Conservation (phyloP, 2,113 vertebrate genomes). For the Isichthys henryi region DNA sequence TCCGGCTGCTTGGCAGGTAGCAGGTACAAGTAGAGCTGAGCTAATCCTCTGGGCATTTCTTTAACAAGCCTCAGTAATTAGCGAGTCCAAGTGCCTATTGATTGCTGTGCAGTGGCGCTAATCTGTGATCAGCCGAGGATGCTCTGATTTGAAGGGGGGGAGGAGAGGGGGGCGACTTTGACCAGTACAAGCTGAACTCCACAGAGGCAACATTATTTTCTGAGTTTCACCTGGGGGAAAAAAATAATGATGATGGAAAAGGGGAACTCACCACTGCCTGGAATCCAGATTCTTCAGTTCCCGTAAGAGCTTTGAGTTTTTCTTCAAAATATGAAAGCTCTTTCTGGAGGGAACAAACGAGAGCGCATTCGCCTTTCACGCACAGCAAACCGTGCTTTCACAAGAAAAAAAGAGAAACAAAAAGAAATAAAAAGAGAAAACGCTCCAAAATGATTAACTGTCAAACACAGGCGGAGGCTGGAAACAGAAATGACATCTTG, state of each 20-base stretch:
- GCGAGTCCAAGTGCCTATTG: constrained; percentile 47
- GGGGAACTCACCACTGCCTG: constrained; percentile 80
- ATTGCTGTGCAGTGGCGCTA: constrained; percentile 37
- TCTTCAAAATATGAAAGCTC: constrained; percentile 95
- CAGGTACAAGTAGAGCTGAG: background rate
- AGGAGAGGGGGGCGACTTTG: background rate
- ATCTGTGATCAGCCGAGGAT: constrained; percentile 45
- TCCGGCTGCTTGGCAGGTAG: background rate
- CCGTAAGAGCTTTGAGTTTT: constrained; percentile 92
- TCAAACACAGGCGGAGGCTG: background rate
- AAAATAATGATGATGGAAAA: background rate
- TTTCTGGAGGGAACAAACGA: constrained; percentile 63
- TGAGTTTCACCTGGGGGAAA: background rate
- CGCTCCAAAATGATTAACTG: background rate
- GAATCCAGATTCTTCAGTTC: constrained; percentile 97
- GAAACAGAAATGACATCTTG: constrained; percentile 15
- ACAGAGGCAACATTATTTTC: background rate
- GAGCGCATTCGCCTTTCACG: constrained; percentile 5
- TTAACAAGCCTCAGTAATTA: constrained; percentile 50
- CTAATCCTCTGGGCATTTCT: constrained; percentile 44
- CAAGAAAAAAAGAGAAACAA: background rate
- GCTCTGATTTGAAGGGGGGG: constrained; percentile 24
- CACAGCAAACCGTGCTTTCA: background rate
- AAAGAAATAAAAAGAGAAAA: constrained; percentile 17
- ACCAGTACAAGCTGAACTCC: constrained; percentile 9